Evolutionary conservation across 2,113 vertebrate genomes (phyloP), one percentile per base, ranked within the genome.

Genomic region (Gasterosteus nipponicus): DNA sequence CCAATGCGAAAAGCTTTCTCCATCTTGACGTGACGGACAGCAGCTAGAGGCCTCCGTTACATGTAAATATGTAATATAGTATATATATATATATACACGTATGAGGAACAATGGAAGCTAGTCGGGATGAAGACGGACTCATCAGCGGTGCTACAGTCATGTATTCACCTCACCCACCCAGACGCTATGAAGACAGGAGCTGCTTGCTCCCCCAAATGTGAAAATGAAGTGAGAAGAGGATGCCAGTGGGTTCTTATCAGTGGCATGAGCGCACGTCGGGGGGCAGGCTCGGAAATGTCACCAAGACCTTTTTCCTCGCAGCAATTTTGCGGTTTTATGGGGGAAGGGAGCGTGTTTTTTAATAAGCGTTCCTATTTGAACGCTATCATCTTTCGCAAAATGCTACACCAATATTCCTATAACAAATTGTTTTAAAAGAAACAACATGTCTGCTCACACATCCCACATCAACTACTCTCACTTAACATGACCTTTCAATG

Each of bases 271-370:
- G 67, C 62, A 51, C 72, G 75, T 69, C 65, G 44, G 63, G 73
- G 47, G 49, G 58, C 54, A 46, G 66, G 38, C 77, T 22, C 41
- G 67, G 60, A 86, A 87, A 90, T 80, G 85, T 86, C 83, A 87
- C 64, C 16, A 38, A 54, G 73, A 83, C 87, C 71, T 87, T 73
- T 71, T 74, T 77, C 75, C 68, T 84, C 29, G n/a, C 33, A 53
- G 51, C 62, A 39, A 86, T 88, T 86, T 82, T 38, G 47, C 6
- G 15, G 46, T 16, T 47, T 18, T 18, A 26, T 26, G 35, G 7
- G 6, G 35, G 3, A 38, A 6, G 35, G 35, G 35, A 6, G 35
- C 5, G 35, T 5, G 35, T 38, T 38, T 44, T 14, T 44, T 14
- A 46, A 46, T 1, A 46, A 15, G 44, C 15, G 14, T 10, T 16